These are phyloP conservation scores for Metopia argyrocephala DNA, from an alignment of 2,888 invertebrate genomes.

Conservation along the genomic window DNA sequence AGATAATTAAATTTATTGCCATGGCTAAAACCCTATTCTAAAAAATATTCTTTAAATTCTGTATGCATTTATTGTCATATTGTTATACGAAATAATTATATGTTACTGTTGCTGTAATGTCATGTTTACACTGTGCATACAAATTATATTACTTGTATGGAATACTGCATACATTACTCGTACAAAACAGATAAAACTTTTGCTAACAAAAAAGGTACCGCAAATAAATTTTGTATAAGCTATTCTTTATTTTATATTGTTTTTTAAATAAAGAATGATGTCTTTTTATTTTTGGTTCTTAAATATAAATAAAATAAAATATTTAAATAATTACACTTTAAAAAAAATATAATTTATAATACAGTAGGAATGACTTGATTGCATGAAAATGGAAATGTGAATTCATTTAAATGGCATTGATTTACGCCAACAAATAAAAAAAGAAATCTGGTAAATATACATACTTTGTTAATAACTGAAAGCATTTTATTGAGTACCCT, in stretches of 20 bases:
- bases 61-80: constrained; percentile 23
- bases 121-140: constrained; percentile 31
- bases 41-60: neutral
- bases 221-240: constrained; percentile 16
- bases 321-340: constrained; percentile 43
- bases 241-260: neutral
- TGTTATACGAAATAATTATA: constrained; percentile 36
- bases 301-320: constrained; percentile 24
- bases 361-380: constrained; percentile 30
- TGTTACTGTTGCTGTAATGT: constrained; percentile 26
- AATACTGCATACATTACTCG: neutral
- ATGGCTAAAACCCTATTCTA: neutral
- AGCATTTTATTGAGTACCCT: neutral
- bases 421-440: constrained; percentile 34
- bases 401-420: constrained; percentile 56
- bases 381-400: constrained; percentile 36
- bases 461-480: neutral
- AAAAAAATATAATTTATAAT: constrained; percentile 31
- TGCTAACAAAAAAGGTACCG: constrained; percentile 41
- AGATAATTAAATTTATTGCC: neutral
- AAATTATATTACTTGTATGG: constrained; percentile 31
- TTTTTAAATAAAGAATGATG: neutral
- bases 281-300: neutral
- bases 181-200: neutral
- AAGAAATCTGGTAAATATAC: neutral